These are phyloP conservation scores for Alentia gelatinosa DNA, from an alignment of 2,888 invertebrate species.

Conservation along the genomic window DNA sequence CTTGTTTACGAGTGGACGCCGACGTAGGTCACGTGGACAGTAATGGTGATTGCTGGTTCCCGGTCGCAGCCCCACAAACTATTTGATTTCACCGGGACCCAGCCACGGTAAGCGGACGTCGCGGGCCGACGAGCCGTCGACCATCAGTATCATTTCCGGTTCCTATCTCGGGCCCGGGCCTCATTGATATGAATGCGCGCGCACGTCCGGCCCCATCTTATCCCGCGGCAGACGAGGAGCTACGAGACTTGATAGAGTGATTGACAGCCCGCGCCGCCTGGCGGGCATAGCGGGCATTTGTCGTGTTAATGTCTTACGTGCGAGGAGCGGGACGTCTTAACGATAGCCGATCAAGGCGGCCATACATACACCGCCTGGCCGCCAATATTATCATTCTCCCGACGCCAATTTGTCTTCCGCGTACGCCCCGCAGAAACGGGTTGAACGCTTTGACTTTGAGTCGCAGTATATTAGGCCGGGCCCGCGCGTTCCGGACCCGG, in stretches of 20 bases:
- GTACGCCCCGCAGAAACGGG: constrained; percentile 16
- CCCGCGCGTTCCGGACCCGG: background rate
- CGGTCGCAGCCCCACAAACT: constrained; percentile 18
- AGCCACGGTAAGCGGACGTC: background rate
- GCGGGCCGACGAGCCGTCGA: constrained; percentile 6
- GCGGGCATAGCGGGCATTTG: constrained; percentile 25
- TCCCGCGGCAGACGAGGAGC: constrained; percentile 50
- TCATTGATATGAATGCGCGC: constrained; percentile 54
- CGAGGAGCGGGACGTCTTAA: constrained; percentile 19
- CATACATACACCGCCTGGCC: background rate
- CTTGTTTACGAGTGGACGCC: constrained; percentile 33
- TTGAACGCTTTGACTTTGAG: constrained; percentile 53
- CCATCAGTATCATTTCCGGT: constrained; percentile 54
- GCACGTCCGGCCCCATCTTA: constrained; percentile 49
- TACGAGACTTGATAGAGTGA: constrained; percentile 52
- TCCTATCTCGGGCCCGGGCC: constrained; percentile 33
- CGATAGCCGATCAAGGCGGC: constrained; percentile 42
- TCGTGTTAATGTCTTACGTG: constrained; percentile 53
- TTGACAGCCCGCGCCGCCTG: constrained; percentile 18
- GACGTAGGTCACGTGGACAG: constrained; percentile 36
- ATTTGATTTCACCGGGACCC: constrained; percentile 48
- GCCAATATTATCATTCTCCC: constrained; percentile 47
- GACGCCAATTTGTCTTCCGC: constrained; percentile 43
- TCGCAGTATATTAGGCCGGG: constrained; percentile 48
- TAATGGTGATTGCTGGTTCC: constrained; percentile 51